Evolutionary conservation across 2,888 invertebrate genomes (phyloP), one percentile per base, ranked within the genome.

Genomic region (Synanthedon tipuliformis): DNA sequence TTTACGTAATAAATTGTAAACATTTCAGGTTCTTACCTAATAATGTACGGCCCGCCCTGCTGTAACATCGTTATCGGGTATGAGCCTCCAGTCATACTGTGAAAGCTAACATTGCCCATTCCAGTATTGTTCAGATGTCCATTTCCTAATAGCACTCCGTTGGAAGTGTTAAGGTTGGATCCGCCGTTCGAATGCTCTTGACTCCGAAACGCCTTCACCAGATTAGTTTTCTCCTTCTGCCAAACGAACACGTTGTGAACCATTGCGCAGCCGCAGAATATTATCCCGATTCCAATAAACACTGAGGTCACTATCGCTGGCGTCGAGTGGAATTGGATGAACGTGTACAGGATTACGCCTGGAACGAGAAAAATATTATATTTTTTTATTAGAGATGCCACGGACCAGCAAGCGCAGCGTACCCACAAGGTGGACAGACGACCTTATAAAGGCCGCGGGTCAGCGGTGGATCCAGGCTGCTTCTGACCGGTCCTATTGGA

Each of bases 201-300:
- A 48, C 72, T 64, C 41, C 87, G 62, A 41, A 89, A 72, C 8
- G 92, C 92, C 66, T 92, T 92, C 40, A 94, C 94, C 52, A 94
- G 91, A 63, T 93, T 94, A 1, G 95, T 95, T 82, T 95, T 95
- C 77, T 95, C 95, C 75, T 92, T 93, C 81, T 96, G 95, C 97
- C 97, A 97, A 51, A 96, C 93, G 79, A 96, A 96, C 12, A 95
- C 95, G 81, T 96, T 97, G 86, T 97, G 97, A 15, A 97, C 95
- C 92, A 97, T 95, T 18, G 96, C 95, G 67, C 95, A 94, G 61
- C 96, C 95, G 74, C 96, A 96, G 83, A 97, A 96, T 48, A 97
- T 90, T 57, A 97, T 95, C 2, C 96, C 96, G 15, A 95, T 89
- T 10, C 96, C 95, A 58, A 97, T 94, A 70, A 97, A 92, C 2